Conservation (phyloP, 2,113 vertebrate species). For the Rhabdomys dilectus region DNA sequence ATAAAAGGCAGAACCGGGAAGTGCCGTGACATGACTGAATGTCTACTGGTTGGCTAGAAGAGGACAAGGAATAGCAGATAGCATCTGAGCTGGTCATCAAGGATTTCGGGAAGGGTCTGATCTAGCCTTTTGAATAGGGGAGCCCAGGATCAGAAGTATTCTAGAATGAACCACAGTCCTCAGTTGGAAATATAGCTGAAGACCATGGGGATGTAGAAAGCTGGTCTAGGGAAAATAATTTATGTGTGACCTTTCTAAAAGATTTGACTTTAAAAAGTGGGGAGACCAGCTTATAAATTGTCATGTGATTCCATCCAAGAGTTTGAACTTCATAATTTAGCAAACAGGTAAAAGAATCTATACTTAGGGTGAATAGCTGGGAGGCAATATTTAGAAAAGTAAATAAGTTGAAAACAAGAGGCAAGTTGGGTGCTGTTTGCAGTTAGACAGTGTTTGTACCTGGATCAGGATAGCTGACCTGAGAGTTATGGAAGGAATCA, state of each 20-base stretch:
- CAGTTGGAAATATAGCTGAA: background rate
- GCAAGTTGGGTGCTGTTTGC: background rate
- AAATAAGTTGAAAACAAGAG: background rate
- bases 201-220: background rate
- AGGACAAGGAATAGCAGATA: background rate
- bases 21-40: background rate
- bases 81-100: background rate
- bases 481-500: background rate
- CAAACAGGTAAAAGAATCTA: background rate
- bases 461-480: background rate
- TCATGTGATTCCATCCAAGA: background rate
- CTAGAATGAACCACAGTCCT: background rate
- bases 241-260: background rate
- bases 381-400: background rate
- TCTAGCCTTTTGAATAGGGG: background rate
- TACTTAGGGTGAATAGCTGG: background rate
- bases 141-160: background rate
- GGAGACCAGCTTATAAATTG: background rate
- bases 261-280: background rate
- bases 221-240: background rate
- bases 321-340: constrained; percentile 10
- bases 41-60: background rate
- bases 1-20: background rate
- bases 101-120: background rate
- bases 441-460: background rate